These are phyloP conservation scores for Fistularia tabacaria DNA, from an alignment of 2,797 vertebrate species.

Conservation along the genomic window DNA sequence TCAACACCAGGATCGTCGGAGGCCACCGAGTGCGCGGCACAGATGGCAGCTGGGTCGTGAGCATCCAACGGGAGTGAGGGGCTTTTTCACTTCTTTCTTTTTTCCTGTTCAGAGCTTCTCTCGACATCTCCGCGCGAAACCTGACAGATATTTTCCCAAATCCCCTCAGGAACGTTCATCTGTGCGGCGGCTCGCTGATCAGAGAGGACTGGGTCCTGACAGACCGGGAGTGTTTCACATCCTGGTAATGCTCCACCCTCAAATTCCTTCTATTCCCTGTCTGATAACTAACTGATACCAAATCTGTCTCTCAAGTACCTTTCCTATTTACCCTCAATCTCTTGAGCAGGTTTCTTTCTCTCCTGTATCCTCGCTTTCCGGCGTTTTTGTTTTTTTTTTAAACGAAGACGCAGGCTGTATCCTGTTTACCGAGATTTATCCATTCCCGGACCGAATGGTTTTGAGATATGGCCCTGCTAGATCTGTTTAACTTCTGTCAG, in stretches of 20 bases:
- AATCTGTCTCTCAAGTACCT: not conserved
- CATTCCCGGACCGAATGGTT: conserved; percentile 16
- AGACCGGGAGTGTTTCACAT: conserved; percentile 93
- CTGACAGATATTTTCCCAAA: not conserved
- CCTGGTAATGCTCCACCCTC: conserved; percentile 70
- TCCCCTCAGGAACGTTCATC: conserved; percentile 80
- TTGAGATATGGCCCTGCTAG: conserved; percentile 38
- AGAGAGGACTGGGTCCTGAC: conserved; percentile 95
- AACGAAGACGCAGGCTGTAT: conserved; percentile 31
- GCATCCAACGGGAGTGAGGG: conserved; percentile 81
- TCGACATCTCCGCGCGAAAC: not conserved
- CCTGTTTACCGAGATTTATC: conserved; percentile 42
- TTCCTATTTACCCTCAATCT: not conserved
- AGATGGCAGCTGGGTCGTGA: conserved; percentile 93
- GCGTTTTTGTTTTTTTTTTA: conserved; percentile 8
- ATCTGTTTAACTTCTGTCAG: conserved; percentile 24
- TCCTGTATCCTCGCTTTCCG: not conserved
- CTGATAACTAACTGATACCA: not conserved
- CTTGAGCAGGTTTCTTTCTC: no score
- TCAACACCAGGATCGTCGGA: conserved; percentile 86
- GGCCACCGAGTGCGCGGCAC: conserved; percentile 84
- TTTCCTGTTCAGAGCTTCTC: not conserved
- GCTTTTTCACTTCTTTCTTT: not conserved
- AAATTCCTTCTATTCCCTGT: conserved; percentile 8
- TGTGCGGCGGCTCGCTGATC: conserved; percentile 93